Evolutionary conservation across 2,113 vertebrate species (phyloP).

Genomic region (Accipiter cooperii): DNA sequence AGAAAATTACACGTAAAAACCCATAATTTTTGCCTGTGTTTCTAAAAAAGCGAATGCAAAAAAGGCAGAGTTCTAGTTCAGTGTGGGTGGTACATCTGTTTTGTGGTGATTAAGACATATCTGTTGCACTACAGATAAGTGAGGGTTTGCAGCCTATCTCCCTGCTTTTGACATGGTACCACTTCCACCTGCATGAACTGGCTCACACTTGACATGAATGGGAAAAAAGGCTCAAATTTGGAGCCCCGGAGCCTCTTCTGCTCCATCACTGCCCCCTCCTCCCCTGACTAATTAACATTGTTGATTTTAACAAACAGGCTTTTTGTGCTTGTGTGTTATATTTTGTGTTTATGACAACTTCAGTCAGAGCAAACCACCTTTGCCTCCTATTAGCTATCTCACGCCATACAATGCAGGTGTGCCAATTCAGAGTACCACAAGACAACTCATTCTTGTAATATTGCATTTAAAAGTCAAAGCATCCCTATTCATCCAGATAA

Average conservation of each 20-base stretch:
- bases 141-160: rapidly evolving
- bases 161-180: background rate
- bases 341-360: background rate
- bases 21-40: background rate
- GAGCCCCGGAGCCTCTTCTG: background rate
- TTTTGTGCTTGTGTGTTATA: background rate
- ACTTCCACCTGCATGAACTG: background rate
- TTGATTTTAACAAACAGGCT: background rate
- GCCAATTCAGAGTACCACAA: background rate
- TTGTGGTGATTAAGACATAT: background rate
- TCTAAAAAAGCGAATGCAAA: background rate
- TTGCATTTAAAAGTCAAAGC: background rate
- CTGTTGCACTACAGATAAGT: background rate
- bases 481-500: background rate
- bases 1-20: background rate
- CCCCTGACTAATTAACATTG: background rate
- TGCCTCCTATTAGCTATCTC: background rate
- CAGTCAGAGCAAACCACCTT: background rate
- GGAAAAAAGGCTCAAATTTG: background rate
- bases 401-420: background rate
- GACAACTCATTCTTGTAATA: background rate
- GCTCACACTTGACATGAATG: background rate
- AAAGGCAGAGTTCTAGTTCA: background rate
- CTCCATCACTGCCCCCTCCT: background rate
- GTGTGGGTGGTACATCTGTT: background rate